A percentile compares a stretch with the other conserved stretches of the same genome.
Conservation (phyloP, 2,888 invertebrate species). For the Chirona hameri region DNA sequence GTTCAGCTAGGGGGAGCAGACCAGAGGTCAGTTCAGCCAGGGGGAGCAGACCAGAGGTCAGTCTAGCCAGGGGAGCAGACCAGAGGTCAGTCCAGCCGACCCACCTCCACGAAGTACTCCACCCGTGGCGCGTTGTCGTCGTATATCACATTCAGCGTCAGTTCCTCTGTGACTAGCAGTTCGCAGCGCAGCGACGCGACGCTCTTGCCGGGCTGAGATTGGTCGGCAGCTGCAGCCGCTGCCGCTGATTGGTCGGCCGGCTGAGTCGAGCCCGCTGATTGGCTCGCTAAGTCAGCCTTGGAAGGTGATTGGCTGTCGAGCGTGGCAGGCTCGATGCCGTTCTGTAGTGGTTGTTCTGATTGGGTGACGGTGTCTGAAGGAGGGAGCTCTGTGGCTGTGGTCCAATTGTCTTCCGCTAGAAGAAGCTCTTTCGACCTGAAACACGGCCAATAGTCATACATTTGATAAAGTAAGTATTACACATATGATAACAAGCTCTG, state of each 20-base stretch:
- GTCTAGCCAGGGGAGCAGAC: no score
- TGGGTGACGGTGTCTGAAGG: not conserved
- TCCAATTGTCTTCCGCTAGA: not conserved
- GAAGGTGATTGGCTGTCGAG: not conserved
- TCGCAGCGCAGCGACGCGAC: not conserved
- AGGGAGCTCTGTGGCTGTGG: not conserved
- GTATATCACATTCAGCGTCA: not conserved
- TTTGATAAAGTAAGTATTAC: no score
- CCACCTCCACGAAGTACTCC: not conserved
- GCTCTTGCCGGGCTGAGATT: not conserved
- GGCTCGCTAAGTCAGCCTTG: not conserved
- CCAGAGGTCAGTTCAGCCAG: no score
- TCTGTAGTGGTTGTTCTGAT: not conserved
- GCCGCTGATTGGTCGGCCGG: not conserved
- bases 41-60: no score
- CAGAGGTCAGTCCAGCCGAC: no score
- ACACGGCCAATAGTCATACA: not conserved
- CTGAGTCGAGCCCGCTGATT: not conserved
- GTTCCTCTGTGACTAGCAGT: not conserved
- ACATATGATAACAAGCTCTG: no score
- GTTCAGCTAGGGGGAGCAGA: no score
- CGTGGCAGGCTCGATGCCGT: not conserved
- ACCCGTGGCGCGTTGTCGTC: constrained; percentile 1
- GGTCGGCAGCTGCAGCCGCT: not conserved
- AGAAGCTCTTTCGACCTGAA: constrained; percentile 3